Base-by-base conservation (phyloP, 2,888 invertebrate genomes). In the Cephus pygmeus region DNA sequence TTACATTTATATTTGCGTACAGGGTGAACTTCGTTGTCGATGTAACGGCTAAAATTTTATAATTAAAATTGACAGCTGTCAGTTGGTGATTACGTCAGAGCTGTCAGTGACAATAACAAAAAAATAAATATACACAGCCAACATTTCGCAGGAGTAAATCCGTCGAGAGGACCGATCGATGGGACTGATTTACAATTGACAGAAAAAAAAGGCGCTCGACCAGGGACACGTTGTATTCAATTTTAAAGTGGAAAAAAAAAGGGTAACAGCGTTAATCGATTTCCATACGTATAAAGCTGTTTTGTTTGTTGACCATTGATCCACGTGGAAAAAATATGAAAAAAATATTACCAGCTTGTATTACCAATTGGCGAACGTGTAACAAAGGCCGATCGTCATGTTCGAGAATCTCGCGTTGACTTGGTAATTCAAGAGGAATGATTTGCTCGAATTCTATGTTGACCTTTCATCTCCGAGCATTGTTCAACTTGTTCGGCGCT, bases 401-500 rank as follows among this genome's bases (percentile, higher is more conserved):
- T 23, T 56, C 56, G 23, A 23, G 56, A 56, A 23, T 23, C 56
- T 56, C 56, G 56, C 23, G 23, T 23, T 56, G 56, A 56, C 23
- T 56, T 23, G 23, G 56, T 56, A 56, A 56, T 56, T 56, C 56
- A 6, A 56, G 23, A 23, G 11, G 33, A 12, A 73, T 73, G 73
- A n/a, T 11, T 74, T 31, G 23, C 36, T 33, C 31, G 71, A 74
- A 34, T 15, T 35, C 74, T 36, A 74, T 36, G 74, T n/a, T 15
- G 36, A 34, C 35, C 74, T 69, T 75, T 75, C 75, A 75, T 73
- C 77, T 69, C 69, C 36, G 12, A 15, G 68, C 68, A 15, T 31
- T 75, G 31, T 75, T 40, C 31, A 3, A 12, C 40, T 75, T 34
- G 33, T 69, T 75, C 34, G n/a, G 9, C 15, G 30, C 35, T 9